These are phyloP conservation scores for Muraenolepis orangiensis DNA, from an alignment of 2,797 vertebrate species.

Conservation along the genomic window DNA sequence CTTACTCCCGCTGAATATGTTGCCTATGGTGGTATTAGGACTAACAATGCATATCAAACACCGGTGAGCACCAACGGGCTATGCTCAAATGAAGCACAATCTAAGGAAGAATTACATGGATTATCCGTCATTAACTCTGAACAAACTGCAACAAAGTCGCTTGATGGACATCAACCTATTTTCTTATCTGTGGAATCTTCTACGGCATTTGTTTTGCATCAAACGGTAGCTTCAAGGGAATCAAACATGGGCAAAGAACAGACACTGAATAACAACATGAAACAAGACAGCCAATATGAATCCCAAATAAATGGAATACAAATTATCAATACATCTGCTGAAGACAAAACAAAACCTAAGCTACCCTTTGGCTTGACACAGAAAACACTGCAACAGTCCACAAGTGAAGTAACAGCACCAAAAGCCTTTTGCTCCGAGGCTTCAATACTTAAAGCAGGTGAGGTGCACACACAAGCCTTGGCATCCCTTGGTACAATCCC, in stretches of 20 bases:
- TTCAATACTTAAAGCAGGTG: conserved; percentile 63
- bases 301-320: conserved; percentile 51
- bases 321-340: conserved; percentile 40
- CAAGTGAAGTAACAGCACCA: conserved; percentile 53
- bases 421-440: conserved; percentile 62
- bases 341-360: conserved; percentile 53
- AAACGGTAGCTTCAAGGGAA: conserved; percentile 12
- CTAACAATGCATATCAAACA: conserved; percentile 36
- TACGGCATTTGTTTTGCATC: conserved; percentile 19
- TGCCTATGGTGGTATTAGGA: conserved; percentile 69
- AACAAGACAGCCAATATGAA: conserved; percentile 45
- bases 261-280: conserved; percentile 37
- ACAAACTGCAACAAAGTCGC: conserved; percentile 29
- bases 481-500: conserved; percentile 30
- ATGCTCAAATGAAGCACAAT: conserved; percentile 31
- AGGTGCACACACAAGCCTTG: conserved; percentile 56
- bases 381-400: conserved; percentile 58
- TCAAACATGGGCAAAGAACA: conserved; percentile 25
- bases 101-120: conserved; percentile 36
- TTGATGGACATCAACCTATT: conserved; percentile 41
- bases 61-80: conserved; percentile 27
- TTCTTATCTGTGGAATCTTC: conserved; percentile 23
- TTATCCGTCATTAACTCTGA: conserved; percentile 36
- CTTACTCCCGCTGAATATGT: conserved; percentile 69
- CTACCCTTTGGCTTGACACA: conserved; percentile 43